Base-by-base conservation (phyloP, 2,797 vertebrate species). In the Pseudochromis fuscus region DNA sequence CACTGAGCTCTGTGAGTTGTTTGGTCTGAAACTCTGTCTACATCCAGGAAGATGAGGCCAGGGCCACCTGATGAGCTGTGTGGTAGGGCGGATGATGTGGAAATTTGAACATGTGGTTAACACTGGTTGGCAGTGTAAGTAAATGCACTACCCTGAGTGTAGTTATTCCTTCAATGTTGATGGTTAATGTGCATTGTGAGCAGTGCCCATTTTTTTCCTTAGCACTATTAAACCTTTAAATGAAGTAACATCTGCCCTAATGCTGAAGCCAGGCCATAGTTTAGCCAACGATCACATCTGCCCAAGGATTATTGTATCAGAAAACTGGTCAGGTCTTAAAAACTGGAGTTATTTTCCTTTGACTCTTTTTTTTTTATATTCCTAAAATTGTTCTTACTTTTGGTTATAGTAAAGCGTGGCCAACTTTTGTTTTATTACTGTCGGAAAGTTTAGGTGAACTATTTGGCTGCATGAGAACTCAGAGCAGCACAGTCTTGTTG, bases 401-500 rank as follows among this genome's bases (percentile, higher is more conserved):
- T 11, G 42, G 37, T 23, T 2, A 27, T 10, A 1, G 30, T 7
- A 11, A 56, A 55, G 10, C 28, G 13, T 19, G 16, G 5, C 48
- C 25, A 46, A 16, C 21, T 40, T 48, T 4, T 15, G 33, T 23
- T 59, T 63, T 31, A 31, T 67, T 75, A 7, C 35, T 31, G 10
- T 28, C 40, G 10, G 55, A 18, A 71, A 46, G 21, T 52, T 0
- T 2, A 12, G 15, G 61, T 40, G 10, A 27, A 23, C 45, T 37
- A n/a, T 38, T 71, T 38, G 2, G 5, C 44, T 30, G 21, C 40
- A 13, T n/a, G 37, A 23, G 45, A 42, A 45, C 21, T 24, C 7
- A 42, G 48, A 50, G 77, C 30, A 57, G 23, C 46, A 16, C 48
- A n/a, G 35, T 44, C 19, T n/a, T 67, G 19, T 44, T 23, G 30